Base-by-base conservation (phyloP, 2,113 vertebrate species). In the Atlantisia rogersi region DNA sequence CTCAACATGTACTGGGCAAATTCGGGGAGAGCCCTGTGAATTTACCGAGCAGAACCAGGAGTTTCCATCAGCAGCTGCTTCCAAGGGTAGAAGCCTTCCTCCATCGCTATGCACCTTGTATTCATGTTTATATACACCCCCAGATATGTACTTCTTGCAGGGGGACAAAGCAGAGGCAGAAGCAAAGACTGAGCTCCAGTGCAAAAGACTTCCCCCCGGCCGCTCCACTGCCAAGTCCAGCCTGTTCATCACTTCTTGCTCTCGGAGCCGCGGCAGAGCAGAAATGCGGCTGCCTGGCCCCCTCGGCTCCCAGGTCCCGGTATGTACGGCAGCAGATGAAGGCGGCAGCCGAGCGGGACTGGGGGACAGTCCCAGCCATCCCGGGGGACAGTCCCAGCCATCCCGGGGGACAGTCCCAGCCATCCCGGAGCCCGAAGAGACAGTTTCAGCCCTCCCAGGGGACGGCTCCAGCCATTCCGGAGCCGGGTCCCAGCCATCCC, bases 71-170 rank as follows among this genome's bases (percentile, higher is more conserved):
- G 39, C 16, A 42, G 25, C 37, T 44, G 18, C 11, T 59, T 62
- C 15, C 65, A 55, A 7, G 0, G 2, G 44, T 31, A 88, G 76
- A 74, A 62, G 22, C 16, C 14, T 5, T n/a, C 26, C 37, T 44
- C 50, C 63, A 62, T 28, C 16, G 10, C 18, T n/a, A 37, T 17
- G 10, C 10, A 12, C 3, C 29, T 76, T n/a, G 2, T 12, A 15
- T 92, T 89, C 63, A 9, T 39, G 67, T 69, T 58, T 6, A 17
- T 0, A n/a, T 1, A 4, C 4, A 12, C 9, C 4, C 29, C 58
- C 3, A 16, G 5, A 17, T 4, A 44, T 2, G 10, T 10, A 12
- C 5, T 46, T 12, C 62, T 53, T 19, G 17, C 12, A 6, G 0
- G 2, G 31, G 39, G 19, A 28, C 35, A 18, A 53, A 71, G n/a